Base-by-base conservation (phyloP, 1,140 invertebrate species). In the Lepidostoma basale region DNA sequence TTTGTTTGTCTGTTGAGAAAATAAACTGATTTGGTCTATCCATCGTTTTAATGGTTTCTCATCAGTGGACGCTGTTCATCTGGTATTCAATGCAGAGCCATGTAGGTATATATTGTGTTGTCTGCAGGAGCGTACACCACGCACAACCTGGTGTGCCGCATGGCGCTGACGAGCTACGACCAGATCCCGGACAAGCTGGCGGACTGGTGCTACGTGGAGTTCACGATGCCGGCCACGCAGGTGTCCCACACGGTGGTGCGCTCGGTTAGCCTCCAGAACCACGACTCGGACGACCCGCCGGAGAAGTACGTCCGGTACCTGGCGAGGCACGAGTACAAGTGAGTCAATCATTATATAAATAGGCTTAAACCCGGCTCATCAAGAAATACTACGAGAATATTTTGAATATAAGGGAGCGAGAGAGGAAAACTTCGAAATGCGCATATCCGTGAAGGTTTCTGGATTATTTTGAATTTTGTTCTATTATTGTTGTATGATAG, bases 261-360 rank as follows among this genome's bases (percentile, higher is more conserved):
- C 71, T 98, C 96, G 62, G 94, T 99, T 20, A 95, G 95, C 69
- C 89, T 98, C 65, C 88, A 91, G 75, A 91, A 92, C 72, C 92
- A 90, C 73, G 94, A 95, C 80, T 90, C 89, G 52, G 94, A 93
- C 69, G 92, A 96, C 75, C 96, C 97, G 9, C 97, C 98, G 3
- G 98, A 99, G 83, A 99, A 99, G 84, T 99, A 98, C 83, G 97
- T 99, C 4, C 87, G 95, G 69, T 98, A 99, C 81, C 86, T 98
- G 63, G 95, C 97, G n/a, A 89, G 96, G 71, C 96, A 98, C 81
- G 94, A 98, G 78, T 98, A 98, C 84, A 92, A 88, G 92, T 92
- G 78, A 85, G 85, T 82, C 25, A 33, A 3, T 23, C 23, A n/a
- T 33, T 28, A 30, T 66, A 56, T 22, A 58, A 1, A 3, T 6